Base-by-base conservation (phyloP, 2,113 vertebrate genomes). In the Saimiri boliviensis region DNA sequence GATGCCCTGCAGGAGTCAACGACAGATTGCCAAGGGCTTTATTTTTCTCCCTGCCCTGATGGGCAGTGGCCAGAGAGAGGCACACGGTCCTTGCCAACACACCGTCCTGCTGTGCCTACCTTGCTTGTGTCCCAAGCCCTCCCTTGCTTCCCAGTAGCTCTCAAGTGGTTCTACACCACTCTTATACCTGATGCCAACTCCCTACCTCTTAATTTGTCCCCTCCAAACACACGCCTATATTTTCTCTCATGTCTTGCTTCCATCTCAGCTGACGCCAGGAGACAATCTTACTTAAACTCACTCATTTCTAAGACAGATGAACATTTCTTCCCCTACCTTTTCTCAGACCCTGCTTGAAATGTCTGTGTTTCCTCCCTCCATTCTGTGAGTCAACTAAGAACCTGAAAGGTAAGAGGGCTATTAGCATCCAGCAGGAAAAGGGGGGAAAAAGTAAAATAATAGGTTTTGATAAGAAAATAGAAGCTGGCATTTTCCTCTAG, bases 401-500 rank as follows among this genome's bases (percentile, higher is more conserved):
- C 85, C 84, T 47, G 35, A 95, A 76, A 90, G 70, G 91, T 80
- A 97, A 96, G 77, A 97, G 37, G 49, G 32, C 49, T 94, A 74
- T 92, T 90, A 89, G 52, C 37, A 94, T 81, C 37, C 45, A 86
- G 68, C 70, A 94, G 94, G 80, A 32, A 70, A 89, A 95, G 42
- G 30, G 35, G 21, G 13, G 19, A 52, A 49, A 47, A 40, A 37
- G 45, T 35, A 82, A 96, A 96, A 94, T 77, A 92, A 86, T 86
- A 76, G 47, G 74, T 93, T 95, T 89, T 58, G 89, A 68, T 95
- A 93, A 92, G 56, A 91, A 97, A 94, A 81, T 47, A 85, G 54
- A 89, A 58, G 83, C 79, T 86, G 76, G 71, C 92, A 93, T 97
- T 97, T 97, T 95, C 86, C 94, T 80, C 30, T 81, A 40, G 20